These are phyloP conservation scores for Acleris sparsana DNA, from an alignment of 2,888 invertebrate genomes.

Conservation along the genomic window DNA sequence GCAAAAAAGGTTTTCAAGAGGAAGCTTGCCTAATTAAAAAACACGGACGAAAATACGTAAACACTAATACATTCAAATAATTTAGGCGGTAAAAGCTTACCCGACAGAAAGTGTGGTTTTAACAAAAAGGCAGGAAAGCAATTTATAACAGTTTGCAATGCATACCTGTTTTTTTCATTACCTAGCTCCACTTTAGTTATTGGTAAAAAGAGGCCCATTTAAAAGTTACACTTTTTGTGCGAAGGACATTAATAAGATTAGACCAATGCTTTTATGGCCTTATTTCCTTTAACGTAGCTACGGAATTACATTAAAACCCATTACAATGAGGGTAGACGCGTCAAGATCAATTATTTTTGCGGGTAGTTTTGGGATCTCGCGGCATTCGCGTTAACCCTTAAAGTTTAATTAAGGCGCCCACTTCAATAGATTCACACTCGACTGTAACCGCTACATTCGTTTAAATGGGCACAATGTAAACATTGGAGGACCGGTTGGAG, in stretches of 20 bases:
- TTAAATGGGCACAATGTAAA: slow-evolving; percentile 31
- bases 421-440: slow-evolving; percentile 26
- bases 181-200: slow-evolving; percentile 1
- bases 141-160: too few relatives aligned
- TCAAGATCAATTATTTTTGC: slow-evolving; percentile 31
- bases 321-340: slow-evolving; percentile 9
- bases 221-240: slow-evolving; percentile 7
- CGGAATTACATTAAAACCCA: slow-evolving; percentile 17
- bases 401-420: slow-evolving; percentile 34
- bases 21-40: slow-evolving; percentile 15
- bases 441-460: slow-evolving; percentile 22
- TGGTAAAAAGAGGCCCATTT: background rate
- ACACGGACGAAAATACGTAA: slow-evolving; percentile 2
- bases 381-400: slow-evolving; percentile 17
- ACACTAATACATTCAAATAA: background rate
- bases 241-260: background rate
- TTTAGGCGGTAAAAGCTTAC: background rate
- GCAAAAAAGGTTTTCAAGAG: background rate
- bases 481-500: slow-evolving; percentile 34
- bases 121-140: background rate
- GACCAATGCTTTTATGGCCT: background rate
- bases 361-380: slow-evolving; percentile 16
- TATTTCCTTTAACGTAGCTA: slow-evolving; percentile 4
- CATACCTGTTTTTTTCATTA: too few relatives aligned
- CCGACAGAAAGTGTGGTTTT: background rate